Conservation (phyloP, 2,113 vertebrate genomes). For the Odontophorus gujanensis region DNA sequence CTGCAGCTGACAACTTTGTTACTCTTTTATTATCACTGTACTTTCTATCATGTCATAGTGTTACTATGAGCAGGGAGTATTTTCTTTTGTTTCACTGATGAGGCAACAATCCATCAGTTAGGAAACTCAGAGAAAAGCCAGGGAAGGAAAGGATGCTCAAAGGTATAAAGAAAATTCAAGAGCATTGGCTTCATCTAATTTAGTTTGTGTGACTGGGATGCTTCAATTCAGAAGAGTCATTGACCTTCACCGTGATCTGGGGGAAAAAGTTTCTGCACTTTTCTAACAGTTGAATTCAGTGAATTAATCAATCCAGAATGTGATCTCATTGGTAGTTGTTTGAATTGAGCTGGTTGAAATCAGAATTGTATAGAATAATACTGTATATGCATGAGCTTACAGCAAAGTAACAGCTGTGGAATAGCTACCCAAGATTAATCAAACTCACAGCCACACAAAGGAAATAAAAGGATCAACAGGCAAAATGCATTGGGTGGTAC, state of each 20-base stretch:
- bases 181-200: neutral
- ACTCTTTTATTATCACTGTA: no score
- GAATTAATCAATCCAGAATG: neutral
- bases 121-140: neutral
- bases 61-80: neutral
- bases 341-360: neutral
- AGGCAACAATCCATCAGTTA: neutral
- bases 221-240: neutral
- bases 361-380: neutral
- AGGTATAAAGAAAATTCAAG: neutral
- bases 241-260: neutral
- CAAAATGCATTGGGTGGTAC: rapidly evolving
- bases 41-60: no score
- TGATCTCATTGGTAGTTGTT: neutral
- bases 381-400: neutral
- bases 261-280: neutral
- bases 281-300: neutral
- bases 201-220: neutral
- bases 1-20: no score
- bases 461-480: neutral
- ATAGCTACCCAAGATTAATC: neutral
- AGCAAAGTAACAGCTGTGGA: neutral
- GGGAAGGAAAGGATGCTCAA: neutral
- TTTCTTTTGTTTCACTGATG: neutral
- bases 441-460: neutral